phyloP scores from a whole-genome alignment of 2,797 vertebrate genomes.

The Darevskia nairensis region DNA sequence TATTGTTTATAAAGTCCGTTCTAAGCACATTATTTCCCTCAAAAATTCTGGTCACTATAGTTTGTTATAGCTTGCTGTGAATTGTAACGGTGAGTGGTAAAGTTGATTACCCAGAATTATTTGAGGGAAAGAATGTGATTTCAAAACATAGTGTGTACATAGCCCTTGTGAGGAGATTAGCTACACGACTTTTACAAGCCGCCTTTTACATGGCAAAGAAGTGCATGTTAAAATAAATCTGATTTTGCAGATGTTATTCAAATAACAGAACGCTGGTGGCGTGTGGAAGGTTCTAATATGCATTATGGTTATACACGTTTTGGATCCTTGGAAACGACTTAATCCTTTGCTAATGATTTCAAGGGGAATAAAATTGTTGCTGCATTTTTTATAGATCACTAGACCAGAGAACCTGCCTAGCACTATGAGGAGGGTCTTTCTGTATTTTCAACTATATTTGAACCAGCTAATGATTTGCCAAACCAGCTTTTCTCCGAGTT shows the following conservation, averaged over 20 bases:
- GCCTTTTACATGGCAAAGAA: background rate
- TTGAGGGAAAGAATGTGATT: no score
- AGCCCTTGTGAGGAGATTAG: background rate
- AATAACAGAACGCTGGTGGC: background rate
- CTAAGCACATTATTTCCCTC: no score
- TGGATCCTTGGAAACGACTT: background rate
- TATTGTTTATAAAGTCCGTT: no score
- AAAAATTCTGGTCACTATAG: no score
- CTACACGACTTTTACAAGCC: background rate
- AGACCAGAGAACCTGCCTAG: accelerated
- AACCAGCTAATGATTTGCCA: background rate
- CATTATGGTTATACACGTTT: background rate
- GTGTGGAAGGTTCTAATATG: background rate
- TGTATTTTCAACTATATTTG: background rate
- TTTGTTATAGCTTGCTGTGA: no score
- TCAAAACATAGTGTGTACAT: no score
- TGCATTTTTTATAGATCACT: background rate
- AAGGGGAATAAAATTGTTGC: background rate
- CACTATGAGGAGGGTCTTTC: background rate
- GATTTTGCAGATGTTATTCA: background rate
- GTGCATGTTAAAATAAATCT: slow-evolving; percentile 8
- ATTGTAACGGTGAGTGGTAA: no score
- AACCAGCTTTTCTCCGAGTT: background rate
- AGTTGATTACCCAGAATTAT: no score
- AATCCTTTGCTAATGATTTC: background rate